phyloP scores from a whole-genome alignment of 2,113 vertebrate genomes.

The Hiodon alosoides region DNA sequence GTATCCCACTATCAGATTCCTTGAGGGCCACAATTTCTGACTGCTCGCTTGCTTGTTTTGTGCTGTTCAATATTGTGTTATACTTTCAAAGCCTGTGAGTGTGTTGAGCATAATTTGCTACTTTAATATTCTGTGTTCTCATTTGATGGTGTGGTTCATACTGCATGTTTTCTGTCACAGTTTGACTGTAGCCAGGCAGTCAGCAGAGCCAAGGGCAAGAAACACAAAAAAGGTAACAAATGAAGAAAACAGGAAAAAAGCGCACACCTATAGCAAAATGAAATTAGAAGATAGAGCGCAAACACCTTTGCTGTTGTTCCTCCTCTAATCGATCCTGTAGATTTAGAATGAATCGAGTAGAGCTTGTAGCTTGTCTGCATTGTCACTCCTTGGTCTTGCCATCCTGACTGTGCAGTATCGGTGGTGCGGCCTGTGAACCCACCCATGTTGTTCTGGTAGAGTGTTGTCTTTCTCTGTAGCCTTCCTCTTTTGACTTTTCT shows the following conservation, averaged over 20 bases:
- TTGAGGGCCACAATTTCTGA: slow-evolving; percentile 42
- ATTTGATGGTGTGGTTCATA: slow-evolving; percentile 49
- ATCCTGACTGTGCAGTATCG: slow-evolving; percentile 14
- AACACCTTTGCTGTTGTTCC: background rate
- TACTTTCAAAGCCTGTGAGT: background rate
- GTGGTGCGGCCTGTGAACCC: slow-evolving; percentile 13
- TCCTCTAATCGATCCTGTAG: slow-evolving; percentile 7
- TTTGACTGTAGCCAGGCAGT: slow-evolving; percentile 67
- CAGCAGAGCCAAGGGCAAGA: slow-evolving; percentile 57
- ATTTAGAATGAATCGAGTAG: background rate
- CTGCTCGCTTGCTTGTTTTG: slow-evolving; percentile 18
- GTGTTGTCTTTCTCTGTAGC: slow-evolving; percentile 5
- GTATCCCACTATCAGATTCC: background rate
- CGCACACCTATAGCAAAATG: background rate
- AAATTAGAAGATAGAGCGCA: slow-evolving; percentile 1
- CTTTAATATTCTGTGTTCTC: slow-evolving; percentile 33
- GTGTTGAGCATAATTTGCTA: slow-evolving; percentile 19
- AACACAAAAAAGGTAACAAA: slow-evolving; percentile 64
- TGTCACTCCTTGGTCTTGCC: background rate
- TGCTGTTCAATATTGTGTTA: background rate
- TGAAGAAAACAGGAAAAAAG: background rate
- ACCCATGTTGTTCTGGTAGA: slow-evolving; percentile 6
- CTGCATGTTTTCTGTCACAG: slow-evolving; percentile 64
- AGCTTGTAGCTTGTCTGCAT: background rate
- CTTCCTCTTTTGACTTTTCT: slow-evolving; percentile 15